phyloP scores from a whole-genome alignment of 2,888 invertebrate species.

The Druceiella hillmani region DNA sequence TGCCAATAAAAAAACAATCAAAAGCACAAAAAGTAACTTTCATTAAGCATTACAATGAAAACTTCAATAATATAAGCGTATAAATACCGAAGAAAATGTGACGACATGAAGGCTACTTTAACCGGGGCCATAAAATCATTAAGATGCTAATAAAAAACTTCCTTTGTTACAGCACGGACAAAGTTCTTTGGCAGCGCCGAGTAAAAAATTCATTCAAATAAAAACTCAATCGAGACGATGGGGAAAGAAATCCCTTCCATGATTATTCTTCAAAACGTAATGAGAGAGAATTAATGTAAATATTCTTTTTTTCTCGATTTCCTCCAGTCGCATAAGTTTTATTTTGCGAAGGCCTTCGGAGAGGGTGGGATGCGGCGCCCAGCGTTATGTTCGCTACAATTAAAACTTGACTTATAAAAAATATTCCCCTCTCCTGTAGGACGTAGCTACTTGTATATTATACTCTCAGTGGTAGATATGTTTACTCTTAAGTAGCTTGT shows the following conservation, averaged over 20 bases:
- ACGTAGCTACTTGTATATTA: no score
- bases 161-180: constrained; percentile 51
- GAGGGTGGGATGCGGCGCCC: no score
- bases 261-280: constrained; percentile 57
- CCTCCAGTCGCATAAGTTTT: constrained; percentile 51
- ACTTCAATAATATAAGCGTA: constrained; percentile 56
- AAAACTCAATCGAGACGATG: constrained; percentile 51
- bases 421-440: no score
- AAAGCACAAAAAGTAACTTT: constrained; percentile 55
- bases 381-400: constrained; percentile 1
- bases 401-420: no score
- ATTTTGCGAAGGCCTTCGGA: no score
- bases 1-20: no score
- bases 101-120: constrained; percentile 55
- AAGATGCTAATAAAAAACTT: constrained; percentile 57
- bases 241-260: constrained; percentile 47
- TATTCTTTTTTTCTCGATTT: constrained; percentile 50
- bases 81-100: constrained; percentile 54
- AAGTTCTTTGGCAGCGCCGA: constrained; percentile 28
- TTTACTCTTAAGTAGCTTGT: no score
- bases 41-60: constrained; percentile 53
- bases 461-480: no score
- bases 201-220: constrained; percentile 52
- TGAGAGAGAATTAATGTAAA: constrained; percentile 57
- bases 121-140: constrained; percentile 56